Evolutionary conservation across 2,113 vertebrate species (phyloP).

Genomic region (Aptenodytes forsteri): DNA sequence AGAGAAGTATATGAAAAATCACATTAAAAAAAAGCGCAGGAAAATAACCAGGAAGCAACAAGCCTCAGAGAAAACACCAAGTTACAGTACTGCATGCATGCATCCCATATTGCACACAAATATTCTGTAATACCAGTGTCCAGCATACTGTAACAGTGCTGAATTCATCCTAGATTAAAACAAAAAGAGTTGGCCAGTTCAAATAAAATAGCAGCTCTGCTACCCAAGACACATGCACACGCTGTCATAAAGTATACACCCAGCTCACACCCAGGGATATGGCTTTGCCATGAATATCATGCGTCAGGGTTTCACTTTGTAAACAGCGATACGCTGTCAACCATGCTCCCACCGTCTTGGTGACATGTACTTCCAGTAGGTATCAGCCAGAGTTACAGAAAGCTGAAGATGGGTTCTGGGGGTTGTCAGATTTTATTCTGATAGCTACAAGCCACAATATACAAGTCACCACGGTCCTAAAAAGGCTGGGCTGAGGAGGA

Average conservation of each 20-base stretch:
- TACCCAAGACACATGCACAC: neutral
- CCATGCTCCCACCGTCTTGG: fast-evolving
- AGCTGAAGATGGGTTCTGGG: neutral
- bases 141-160: neutral
- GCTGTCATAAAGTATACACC: neutral
- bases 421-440: neutral
- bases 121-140: neutral
- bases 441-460: neutral
- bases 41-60: constrained; percentile 45
- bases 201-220: neutral
- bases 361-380: neutral
- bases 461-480: neutral
- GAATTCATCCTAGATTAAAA: neutral
- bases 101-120: neutral
- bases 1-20: constrained; percentile 61
- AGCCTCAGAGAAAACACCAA: constrained; percentile 3
- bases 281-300: neutral
- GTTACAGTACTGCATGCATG: neutral
- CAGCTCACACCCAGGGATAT: neutral
- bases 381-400: neutral
- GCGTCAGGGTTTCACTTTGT: fast-evolving
- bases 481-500: neutral
- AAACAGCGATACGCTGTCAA: fast-evolving
- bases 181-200: neutral
- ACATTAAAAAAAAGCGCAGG: constrained; percentile 36